Percentiles rank a stretch among this genome's conserved stretches.
phyloP scores from a whole-genome alignment of 2,113 vertebrate species.

The Otus sunia region DNA sequence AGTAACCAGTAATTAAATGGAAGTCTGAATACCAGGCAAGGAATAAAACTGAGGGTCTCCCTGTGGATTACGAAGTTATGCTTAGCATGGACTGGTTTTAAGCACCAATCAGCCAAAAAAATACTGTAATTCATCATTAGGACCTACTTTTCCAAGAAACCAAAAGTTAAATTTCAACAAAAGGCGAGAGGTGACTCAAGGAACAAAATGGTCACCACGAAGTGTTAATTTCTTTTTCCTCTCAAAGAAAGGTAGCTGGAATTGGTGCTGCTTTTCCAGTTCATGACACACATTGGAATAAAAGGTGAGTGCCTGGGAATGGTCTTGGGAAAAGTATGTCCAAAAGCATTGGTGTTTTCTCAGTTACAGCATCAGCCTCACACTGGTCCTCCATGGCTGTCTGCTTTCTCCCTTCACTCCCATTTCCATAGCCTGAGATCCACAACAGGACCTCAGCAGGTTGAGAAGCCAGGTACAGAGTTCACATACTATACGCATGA shows the following conservation, averaged over 20 bases:
- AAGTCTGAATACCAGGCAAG: conserved; percentile 64
- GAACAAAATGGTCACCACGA: background rate
- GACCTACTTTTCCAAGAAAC: conserved; percentile 5
- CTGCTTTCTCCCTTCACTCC: background rate
- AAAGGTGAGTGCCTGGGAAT: background rate
- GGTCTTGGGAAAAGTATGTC: background rate
- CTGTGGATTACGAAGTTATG: conserved; percentile 50
- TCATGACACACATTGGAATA: background rate
- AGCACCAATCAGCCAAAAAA: conserved; percentile 13
- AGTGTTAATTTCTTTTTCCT: conserved; percentile 5
- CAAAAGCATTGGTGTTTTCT: background rate
- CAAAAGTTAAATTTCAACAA: background rate
- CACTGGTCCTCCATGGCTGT: background rate
- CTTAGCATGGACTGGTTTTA: conserved; percentile 45
- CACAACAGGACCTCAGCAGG: conserved; percentile 13
- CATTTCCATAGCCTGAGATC: background rate
- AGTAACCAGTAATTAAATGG: conserved; percentile 65
- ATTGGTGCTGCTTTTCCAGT: background rate
- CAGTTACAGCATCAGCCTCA: background rate
- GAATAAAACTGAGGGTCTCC: conserved; percentile 59
- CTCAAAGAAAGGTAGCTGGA: background rate
- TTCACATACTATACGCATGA: conserved; percentile 42
- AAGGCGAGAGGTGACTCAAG: background rate
- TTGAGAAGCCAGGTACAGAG: conserved; percentile 29
- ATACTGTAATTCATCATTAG: conserved; percentile 9